Percentiles rank a stretch among this genome's conserved stretches.
Conservation (phyloP, 2,113 vertebrate genomes). For the Nycticebus coucang region DNA sequence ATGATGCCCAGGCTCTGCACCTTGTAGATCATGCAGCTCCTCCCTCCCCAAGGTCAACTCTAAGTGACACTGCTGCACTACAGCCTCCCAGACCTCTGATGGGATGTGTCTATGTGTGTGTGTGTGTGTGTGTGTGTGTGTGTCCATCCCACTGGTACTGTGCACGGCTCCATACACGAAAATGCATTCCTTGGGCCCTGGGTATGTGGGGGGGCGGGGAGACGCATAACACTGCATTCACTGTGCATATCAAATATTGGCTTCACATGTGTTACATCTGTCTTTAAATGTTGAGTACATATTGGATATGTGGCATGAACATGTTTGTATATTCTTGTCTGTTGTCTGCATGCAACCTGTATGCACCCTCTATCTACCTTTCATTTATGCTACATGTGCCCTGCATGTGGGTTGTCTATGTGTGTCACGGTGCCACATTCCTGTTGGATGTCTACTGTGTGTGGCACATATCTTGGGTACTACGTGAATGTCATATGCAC, state of each 20-base stretch:
- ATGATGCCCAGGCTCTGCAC: background rate
- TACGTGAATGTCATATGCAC: background rate
- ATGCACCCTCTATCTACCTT: background rate
- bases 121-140: background rate
- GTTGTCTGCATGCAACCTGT: background rate
- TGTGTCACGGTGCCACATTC: background rate
- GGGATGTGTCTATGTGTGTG: background rate
- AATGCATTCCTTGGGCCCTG: background rate
- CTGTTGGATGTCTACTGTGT: background rate
- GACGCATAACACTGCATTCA: background rate
- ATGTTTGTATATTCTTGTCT: background rate
- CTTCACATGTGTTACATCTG: background rate
- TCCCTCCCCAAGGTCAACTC: constrained; percentile 49
- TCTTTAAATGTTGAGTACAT: background rate
- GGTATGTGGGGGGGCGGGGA: background rate
- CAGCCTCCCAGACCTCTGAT: constrained; percentile 39
- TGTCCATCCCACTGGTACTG: background rate
- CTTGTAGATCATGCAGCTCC: background rate
- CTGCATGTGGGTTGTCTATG: background rate
- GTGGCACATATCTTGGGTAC: background rate
- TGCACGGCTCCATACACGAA: background rate
- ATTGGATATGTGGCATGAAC: background rate
- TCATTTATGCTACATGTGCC: background rate
- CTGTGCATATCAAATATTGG: background rate
- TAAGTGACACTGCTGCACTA: background rate